phyloP scores from a whole-genome alignment of 2,113 vertebrate species.

The Physeter macrocephalus region DNA sequence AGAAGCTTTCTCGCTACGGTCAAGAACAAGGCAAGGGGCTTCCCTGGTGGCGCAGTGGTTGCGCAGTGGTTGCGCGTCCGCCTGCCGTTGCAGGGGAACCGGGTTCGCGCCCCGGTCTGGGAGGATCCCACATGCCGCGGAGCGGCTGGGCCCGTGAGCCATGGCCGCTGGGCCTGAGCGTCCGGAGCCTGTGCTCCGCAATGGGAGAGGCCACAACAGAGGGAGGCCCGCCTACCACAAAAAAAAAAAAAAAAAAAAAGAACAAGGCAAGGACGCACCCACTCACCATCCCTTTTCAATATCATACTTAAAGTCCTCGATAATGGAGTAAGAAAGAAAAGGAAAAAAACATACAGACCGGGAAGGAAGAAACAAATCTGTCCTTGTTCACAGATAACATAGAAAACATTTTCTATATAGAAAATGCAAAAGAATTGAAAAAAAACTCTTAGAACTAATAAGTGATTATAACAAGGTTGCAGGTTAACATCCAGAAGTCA shows the following conservation, averaged over 20 bases:
- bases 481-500: neutral
- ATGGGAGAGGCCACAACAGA: too few relatives aligned
- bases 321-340: neutral
- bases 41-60: too few relatives aligned
- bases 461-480: neutral
- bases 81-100: too few relatives aligned
- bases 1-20: neutral
- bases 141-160: too few relatives aligned
- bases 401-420: neutral
- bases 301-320: neutral
- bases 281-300: neutral
- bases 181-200: too few relatives aligned
- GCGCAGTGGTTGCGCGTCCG: too few relatives aligned
- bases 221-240: too few relatives aligned
- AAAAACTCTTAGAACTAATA: neutral
- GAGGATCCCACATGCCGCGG: too few relatives aligned
- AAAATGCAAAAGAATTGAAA: neutral
- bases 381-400: neutral
- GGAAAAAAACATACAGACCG: neutral
- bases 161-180: too few relatives aligned
- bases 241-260: too few relatives aligned
- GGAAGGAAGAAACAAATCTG: neutral
- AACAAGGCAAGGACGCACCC: neutral
- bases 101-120: too few relatives aligned
- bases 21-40: neutral